Percentiles rank a stretch among this genome's conserved stretches.
These are phyloP conservation scores for Lophius americanus DNA, from an alignment of 2,797 vertebrate species.

Conservation along the genomic window DNA sequence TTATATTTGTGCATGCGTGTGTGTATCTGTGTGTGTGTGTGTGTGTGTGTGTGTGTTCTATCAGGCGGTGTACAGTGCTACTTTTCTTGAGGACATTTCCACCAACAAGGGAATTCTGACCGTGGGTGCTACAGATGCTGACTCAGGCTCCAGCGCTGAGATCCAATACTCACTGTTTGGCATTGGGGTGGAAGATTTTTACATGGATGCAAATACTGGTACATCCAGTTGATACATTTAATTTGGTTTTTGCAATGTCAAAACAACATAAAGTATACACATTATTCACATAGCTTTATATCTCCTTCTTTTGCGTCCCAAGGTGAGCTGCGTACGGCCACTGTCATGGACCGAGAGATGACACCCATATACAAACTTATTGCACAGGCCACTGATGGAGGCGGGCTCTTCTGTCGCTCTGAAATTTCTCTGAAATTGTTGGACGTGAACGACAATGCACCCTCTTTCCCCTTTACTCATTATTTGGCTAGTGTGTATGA, in stretches of 20 bases:
- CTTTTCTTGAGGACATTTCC: constrained; percentile 89
- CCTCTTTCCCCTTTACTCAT: constrained; percentile 87
- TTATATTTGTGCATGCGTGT: constrained; percentile 14
- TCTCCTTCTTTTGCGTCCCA: constrained; percentile 25
- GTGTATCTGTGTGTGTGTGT: constrained; percentile 20
- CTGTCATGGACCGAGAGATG: constrained; percentile 88
- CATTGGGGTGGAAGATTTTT: constrained; percentile 94
- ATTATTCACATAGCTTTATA: background rate
- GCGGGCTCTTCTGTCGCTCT: constrained; percentile 93
- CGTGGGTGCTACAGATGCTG: constrained; percentile 90
- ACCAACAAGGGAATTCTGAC: constrained; percentile 89
- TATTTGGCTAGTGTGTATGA: constrained; percentile 92
- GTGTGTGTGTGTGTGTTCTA: constrained; percentile 26
- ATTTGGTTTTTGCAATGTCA: background rate
- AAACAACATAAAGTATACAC: background rate
- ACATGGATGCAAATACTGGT: constrained; percentile 93
- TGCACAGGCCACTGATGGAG: constrained; percentile 92
- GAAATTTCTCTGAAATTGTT: constrained; percentile 87
- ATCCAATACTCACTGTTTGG: constrained; percentile 93
- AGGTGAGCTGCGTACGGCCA: constrained; percentile 93
- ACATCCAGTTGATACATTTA: constrained; percentile 17
- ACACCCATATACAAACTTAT: constrained; percentile 87
- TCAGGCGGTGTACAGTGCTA: constrained; percentile 88
- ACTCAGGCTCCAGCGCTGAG: constrained; percentile 93
- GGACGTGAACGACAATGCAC: constrained; percentile 96